Conservation (phyloP, 2,113 vertebrate genomes). For the Oncorhynchus tshawytscha region DNA sequence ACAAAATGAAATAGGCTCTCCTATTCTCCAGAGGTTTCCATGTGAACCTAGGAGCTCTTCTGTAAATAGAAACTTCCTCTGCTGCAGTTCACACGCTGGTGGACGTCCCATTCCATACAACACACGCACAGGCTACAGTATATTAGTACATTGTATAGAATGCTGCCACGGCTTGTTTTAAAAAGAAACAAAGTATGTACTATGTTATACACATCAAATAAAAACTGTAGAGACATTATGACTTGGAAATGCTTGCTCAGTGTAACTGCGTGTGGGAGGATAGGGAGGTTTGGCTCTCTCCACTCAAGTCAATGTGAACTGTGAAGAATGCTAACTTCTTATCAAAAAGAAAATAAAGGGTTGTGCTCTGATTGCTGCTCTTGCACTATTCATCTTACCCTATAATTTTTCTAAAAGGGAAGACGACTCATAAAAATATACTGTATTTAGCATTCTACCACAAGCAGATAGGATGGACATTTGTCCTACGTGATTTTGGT, state of each 20-base stretch:
- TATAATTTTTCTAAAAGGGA: too few species aligned
- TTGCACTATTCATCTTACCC: too few species aligned
- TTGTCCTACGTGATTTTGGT: too few species aligned
- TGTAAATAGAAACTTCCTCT: conserved; percentile 16
- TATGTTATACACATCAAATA: too few species aligned
- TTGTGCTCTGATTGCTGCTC: neutral
- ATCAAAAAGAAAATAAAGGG: neutral
- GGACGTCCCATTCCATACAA: neutral
- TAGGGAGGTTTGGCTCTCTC: conserved; percentile 40
- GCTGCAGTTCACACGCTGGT: neutral
- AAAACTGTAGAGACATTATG: neutral
- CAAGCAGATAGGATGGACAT: too few species aligned
- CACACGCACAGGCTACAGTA: neutral
- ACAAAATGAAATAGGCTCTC: too few species aligned
- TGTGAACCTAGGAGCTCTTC: conserved; percentile 1
- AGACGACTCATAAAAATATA: too few species aligned
- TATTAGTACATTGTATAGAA: neutral
- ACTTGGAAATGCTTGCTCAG: conserved; percentile 38
- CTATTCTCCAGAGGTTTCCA: neutral
- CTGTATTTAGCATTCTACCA: too few species aligned
- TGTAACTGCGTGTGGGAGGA: conserved; percentile 44
- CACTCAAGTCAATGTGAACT: conserved; percentile 45
- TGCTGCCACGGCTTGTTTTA: neutral
- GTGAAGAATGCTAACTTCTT: neutral
- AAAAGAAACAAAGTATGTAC: neutral